Percentiles rank a stretch among this genome's conserved stretches.
Conservation (phyloP, 2,797 vertebrate genomes). For the Hydrophis major region DNA sequence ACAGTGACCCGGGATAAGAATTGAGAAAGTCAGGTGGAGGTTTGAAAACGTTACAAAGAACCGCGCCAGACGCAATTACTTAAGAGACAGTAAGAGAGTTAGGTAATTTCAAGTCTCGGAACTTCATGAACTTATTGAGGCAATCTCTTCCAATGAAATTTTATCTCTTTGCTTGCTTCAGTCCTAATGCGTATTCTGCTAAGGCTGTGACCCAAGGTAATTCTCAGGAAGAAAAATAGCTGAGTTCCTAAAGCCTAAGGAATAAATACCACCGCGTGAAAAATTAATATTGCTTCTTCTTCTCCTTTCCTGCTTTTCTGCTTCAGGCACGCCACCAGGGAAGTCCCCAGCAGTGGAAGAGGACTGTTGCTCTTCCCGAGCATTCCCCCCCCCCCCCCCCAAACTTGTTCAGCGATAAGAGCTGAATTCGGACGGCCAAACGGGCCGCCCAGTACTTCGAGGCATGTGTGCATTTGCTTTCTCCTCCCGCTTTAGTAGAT, state of each 20-base stretch:
- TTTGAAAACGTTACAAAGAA: neutral
- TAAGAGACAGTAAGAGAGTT: neutral
- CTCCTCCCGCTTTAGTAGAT: neutral
- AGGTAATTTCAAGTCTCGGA: neutral
- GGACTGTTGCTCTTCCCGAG: too few relatives aligned
- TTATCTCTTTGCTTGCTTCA: neutral
- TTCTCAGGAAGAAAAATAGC: neutral
- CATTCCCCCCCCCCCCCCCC: too few relatives aligned
- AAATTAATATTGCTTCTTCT: neutral
- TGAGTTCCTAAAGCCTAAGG: neutral
- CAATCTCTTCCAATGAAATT: neutral
- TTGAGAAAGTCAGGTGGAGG: neutral
- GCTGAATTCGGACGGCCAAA: neutral
- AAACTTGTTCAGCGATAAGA: neutral
- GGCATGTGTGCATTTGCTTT: neutral
- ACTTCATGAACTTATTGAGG: too few relatives aligned
- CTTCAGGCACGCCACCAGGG: neutral
- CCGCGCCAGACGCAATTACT: neutral
- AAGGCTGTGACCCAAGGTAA: neutral
- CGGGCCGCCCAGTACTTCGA: neutral
- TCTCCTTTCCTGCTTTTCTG: neutral
- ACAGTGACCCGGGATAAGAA: neutral
- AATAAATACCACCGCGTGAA: neutral
- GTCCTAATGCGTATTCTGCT: neutral
- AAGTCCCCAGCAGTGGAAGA: neutral